Evolutionary conservation across 2,113 vertebrate genomes (phyloP).

Genomic region (Telmatochromis sp.): DNA sequence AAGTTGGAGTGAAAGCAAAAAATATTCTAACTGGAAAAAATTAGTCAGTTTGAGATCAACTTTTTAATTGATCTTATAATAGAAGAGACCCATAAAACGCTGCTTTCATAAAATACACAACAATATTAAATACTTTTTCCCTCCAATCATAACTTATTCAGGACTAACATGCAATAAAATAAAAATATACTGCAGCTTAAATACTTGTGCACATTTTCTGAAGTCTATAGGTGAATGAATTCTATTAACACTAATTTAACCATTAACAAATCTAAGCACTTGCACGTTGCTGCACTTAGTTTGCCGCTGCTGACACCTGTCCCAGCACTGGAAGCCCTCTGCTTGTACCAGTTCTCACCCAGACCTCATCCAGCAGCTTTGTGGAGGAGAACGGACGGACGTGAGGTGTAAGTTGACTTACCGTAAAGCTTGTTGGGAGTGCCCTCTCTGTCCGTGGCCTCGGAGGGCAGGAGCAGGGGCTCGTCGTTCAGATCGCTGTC

Average conservation of each 20-base stretch:
- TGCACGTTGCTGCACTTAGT: conserved; percentile 27
- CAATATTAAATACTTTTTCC: background rate
- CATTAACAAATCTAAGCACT: background rate
- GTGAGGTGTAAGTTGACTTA: conserved; percentile 71
- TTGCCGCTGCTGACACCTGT: conserved; percentile 49
- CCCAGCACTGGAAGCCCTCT: conserved; percentile 30
- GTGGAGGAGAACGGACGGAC: background rate
- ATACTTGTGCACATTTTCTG: background rate
- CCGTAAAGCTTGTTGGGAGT: conserved; percentile 95
- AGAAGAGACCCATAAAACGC: background rate
- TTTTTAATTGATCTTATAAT: background rate
- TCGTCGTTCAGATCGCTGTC: conserved; percentile 95
- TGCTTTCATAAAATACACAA: background rate
- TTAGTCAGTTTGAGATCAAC: background rate
- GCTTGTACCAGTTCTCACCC: background rate
- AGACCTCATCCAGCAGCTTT: background rate
- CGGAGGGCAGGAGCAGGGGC: conserved; percentile 85
- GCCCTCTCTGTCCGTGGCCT: conserved; percentile 89
- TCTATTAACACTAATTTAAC: background rate
- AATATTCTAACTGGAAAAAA: background rate
- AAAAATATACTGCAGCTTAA: background rate
- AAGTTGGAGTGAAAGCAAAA: background rate
- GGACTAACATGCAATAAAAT: background rate
- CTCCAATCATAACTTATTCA: background rate
- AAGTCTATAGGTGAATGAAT: background rate